Evolutionary conservation across 2,888 invertebrate species (phyloP).

Genomic region (Leptinotarsa haldemani): DNA sequence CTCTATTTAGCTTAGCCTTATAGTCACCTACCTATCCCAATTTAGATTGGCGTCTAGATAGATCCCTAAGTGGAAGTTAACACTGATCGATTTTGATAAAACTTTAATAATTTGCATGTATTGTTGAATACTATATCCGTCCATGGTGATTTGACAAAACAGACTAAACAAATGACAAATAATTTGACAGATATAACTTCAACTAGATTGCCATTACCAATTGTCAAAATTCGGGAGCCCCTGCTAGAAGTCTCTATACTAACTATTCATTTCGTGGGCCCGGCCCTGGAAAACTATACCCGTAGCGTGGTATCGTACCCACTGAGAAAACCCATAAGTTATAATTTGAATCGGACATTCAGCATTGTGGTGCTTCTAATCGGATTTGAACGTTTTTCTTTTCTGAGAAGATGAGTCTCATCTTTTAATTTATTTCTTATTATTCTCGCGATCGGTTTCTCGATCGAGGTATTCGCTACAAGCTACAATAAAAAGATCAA

Average conservation of each 20-base stretch:
- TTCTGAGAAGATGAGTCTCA: constrained; percentile 34
- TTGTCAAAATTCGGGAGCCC: too few species aligned
- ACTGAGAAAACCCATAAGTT: constrained; percentile 57
- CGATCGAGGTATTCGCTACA: constrained; percentile 36
- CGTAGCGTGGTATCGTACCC: constrained; percentile 39
- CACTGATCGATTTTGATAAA: too few species aligned
- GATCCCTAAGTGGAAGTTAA: too few species aligned
- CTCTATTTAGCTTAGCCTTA: too few species aligned
- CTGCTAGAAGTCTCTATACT: neutral
- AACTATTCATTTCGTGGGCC: neutral
- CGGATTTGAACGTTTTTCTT: constrained; percentile 45
- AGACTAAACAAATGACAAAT: too few species aligned
- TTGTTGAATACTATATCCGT: too few species aligned
- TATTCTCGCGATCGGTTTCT: constrained; percentile 41
- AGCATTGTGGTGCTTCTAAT: constrained; percentile 43
- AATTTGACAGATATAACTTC: too few species aligned
- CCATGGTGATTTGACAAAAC: too few species aligned
- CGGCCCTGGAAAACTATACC: constrained; percentile 18
- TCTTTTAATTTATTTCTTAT: constrained; percentile 47
- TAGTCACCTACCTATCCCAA: too few species aligned
- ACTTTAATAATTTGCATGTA: too few species aligned
- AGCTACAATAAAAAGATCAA: constrained; percentile 38
- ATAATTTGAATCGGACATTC: constrained; percentile 43
- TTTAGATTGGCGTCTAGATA: too few species aligned
- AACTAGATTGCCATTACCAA: too few species aligned